Evolutionary conservation across 2,113 vertebrate genomes (phyloP), one percentile per base, ranked within the genome.

Genomic region (Toxotes chatareus): DNA sequence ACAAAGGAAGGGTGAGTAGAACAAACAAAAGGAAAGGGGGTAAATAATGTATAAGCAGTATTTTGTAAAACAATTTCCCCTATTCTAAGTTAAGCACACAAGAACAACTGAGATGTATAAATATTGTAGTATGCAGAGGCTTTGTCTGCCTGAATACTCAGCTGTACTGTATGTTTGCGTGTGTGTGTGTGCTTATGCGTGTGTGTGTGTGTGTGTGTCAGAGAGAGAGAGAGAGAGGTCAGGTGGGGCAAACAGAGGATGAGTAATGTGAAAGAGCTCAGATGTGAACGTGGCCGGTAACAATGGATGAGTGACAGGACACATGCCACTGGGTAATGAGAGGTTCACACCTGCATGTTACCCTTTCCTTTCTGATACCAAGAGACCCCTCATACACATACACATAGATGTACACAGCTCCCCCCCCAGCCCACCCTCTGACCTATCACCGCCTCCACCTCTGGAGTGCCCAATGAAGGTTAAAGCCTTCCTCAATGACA

Each of bases 201-300:
- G 60, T 76, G 65, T 17, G 59, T 32, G 23, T 8, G 57, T 13
- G n/a, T n/a, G n/a, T n/a, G n/a, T n/a, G n/a, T n/a, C n/a, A n/a
- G n/a, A n/a, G 62, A 12, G 10, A 34, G 53, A 55, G 73, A 82
- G 72, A 82, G 66, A 32, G 87, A 91, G 91, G 89, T 92, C 89
- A 93, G 86, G 62, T 85, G 83, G 89, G 84, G 82, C 85, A 89
- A 93, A 89, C 87, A 91, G 93, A 89, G 88, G 91, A 93, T 93
- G 92, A 92, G 91, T 93, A 90, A 93, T 93, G 86, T 87, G 91
- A 88, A 93, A 90, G 89, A 89, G 90, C 91, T 91, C 91, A 92
- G 89, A 88, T 93, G 89, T 86, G 91, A 90, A 82, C 16, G 79
- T 59, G 63, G 80, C 73, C 86, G 67, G 84, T 78, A 91, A 88